Percentiles rank a stretch among this genome's conserved stretches.
Evolutionary conservation across 1,140 invertebrate genomes (phyloP).

Genomic region (Aphelinus atriplicis): DNA sequence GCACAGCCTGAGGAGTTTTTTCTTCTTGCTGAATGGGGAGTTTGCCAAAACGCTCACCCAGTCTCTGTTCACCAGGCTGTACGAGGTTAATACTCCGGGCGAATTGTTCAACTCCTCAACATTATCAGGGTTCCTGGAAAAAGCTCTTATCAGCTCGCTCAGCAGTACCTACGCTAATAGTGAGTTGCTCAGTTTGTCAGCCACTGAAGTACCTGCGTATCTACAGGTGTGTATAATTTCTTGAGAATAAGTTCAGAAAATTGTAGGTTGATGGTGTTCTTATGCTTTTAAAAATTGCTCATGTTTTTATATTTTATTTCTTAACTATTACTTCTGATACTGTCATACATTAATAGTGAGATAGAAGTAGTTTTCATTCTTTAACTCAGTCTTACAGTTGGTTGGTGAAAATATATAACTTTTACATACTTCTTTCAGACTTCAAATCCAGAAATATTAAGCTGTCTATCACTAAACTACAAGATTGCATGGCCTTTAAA

Average conservation of each 20-base stretch:
- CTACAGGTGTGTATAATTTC: slow-evolving; percentile 49
- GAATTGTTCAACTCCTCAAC: slow-evolving; percentile 75
- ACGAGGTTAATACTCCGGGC: slow-evolving; percentile 70
- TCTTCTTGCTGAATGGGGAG: slow-evolving; percentile 80
- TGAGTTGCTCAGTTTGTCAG: slow-evolving; percentile 56
- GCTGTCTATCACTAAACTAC: slow-evolving; percentile 75
- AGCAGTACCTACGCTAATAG: slow-evolving; percentile 57
- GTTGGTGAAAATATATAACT: too few relatives aligned
- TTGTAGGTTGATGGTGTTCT: too few relatives aligned
- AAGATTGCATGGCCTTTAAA: slow-evolving; percentile 80
- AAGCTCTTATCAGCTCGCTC: slow-evolving; percentile 66
- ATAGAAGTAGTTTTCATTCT: too few relatives aligned
- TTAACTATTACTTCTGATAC: too few relatives aligned
- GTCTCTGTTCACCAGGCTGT: slow-evolving; percentile 73
- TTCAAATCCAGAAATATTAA: slow-evolving; percentile 71
- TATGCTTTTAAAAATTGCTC: too few relatives aligned
- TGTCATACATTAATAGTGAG: too few relatives aligned
- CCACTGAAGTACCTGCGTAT: slow-evolving; percentile 49
- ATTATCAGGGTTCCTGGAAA: slow-evolving; percentile 74
- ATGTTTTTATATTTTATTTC: too few relatives aligned
- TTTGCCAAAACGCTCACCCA: slow-evolving; percentile 76
- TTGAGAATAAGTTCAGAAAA: too few relatives aligned
- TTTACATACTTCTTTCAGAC: slow-evolving; percentile 44
- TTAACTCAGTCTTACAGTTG: too few relatives aligned
- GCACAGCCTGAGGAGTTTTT: slow-evolving; percentile 76